Base-by-base conservation (phyloP, 2,888 invertebrate genomes). In the Heliconius aoede region DNA sequence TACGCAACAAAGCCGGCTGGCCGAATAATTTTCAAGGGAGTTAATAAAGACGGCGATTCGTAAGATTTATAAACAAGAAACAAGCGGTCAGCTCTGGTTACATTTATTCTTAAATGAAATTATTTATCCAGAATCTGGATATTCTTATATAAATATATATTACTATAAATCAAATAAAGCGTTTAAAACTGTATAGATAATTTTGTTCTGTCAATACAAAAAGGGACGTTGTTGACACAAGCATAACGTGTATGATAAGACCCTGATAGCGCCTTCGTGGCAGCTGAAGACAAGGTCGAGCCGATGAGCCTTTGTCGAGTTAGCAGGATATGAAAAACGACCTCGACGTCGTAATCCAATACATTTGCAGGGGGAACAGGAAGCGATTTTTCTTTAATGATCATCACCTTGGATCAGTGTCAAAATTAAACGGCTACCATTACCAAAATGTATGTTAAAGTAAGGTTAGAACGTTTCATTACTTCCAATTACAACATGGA, bases 291-390 rank as follows among this genome's bases (percentile, higher is more conserved):
- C 86, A 85, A 88, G 87, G 88, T 83, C 85, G 76, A 74, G 79
- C 78, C 81, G 80, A 84, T 84, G 85, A 83, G 84, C 87, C 86
- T 88, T 89, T 90, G 89, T 91, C 86, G 82, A 87, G 85, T 86
- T 87, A 87, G 87, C 88, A 90, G 90, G 90, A 91, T 90, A 85
- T 88, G 86, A 87, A 86, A 85, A 87, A 82, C 84, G 84, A 84
- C 85, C 91, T 92, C 86, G 87, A 55, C 68, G 62, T 65, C 83
- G 85, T 88, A 88, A 90, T 86, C 87, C 87, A 84, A 89, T 87
- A 86, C 82, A 84, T 88, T 84, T 85, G 85, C 82, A 85, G 83
- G 86, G 86, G 83, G 72, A 74, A 73, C 84, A 88, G 90, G 90
- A 91, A 91, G 87, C 84, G 81, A 88, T 89, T 88, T 46, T 88